Conservation (phyloP, 2,113 vertebrate genomes). For the Archilochus colubris region DNA sequence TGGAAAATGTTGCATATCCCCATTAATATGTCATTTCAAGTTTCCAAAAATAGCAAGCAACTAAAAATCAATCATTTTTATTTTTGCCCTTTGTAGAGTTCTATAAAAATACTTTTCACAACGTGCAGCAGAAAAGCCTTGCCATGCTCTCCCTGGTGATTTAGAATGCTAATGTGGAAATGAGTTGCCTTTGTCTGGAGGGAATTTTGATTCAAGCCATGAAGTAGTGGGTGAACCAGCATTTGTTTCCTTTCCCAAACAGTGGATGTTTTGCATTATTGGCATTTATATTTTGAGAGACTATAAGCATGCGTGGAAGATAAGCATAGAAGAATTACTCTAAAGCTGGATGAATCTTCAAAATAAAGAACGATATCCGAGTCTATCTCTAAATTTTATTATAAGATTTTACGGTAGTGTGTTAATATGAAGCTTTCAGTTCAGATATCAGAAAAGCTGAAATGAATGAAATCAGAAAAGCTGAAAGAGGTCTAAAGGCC, state of each 20-base stretch:
- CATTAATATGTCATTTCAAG: background rate
- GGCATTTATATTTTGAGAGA: background rate
- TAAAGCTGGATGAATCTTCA: background rate
- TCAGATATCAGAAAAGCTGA: slow-evolving; percentile 4
- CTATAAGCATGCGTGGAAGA: background rate
- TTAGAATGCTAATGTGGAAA: background rate
- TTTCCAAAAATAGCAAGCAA: slow-evolving; percentile 27
- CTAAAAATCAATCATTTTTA: slow-evolving; percentile 10
- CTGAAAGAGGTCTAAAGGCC: background rate
- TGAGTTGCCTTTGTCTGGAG: background rate
- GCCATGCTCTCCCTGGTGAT: background rate
- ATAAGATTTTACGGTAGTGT: background rate
- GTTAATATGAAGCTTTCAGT: background rate
- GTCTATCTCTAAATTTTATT: background rate
- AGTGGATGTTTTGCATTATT: background rate
- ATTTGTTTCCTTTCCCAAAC: background rate
- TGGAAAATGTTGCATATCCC: background rate
- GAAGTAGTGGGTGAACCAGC: background rate
- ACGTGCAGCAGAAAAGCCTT: background rate
- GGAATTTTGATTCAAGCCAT: background rate
- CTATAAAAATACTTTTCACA: slow-evolving; percentile 31
- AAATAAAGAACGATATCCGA: background rate
- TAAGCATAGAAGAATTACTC: background rate
- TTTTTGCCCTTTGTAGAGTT: slow-evolving; percentile 42
- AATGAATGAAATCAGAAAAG: slow-evolving; percentile 2